Evolutionary conservation across 2,888 invertebrate species (phyloP), one percentile per base, ranked within the genome.

Genomic region (Hemistola chrysoprasaria): DNA sequence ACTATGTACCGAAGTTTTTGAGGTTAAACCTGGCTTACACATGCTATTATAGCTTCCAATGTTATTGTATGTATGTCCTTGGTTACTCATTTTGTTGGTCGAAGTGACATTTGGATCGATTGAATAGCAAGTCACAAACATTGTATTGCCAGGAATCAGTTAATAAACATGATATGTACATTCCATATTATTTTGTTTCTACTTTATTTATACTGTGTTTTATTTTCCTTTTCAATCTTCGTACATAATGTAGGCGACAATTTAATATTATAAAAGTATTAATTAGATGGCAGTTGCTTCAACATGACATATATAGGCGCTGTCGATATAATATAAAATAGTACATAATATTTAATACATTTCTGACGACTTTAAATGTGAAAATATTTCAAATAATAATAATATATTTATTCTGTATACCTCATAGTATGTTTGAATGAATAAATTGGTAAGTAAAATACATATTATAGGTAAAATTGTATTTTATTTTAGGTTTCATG

Each of bases 161-260:
- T 85, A 91, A 91, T 86, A 90, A 91, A 91, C 91, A 92, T 91
- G 91, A 93, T 93, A 93, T 93, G 93, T 93, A 93, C 93, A 93
- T 93, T 93, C 93, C 93, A 93, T 92, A 91, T 91, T 92, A 91
- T 90, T 92, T 92, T 90, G 90, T 91, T 91, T 91, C 89, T 87
- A 86, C 84, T 90, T 87, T 68, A 78, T 77, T 53, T 78, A 72
- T 80, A 73, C 70, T 77, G 78, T 75, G 82, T 87, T 86, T 87
- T 87, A 86, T 85, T 86, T 88, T 84, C 83, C 83, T 87, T 63
- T 66, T 69, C 70, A 59, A 64, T 70, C 66, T 75, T 69, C 63
- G 57, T 57, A 53, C 40, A 36, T 40, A 45, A 56, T 40, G 44
- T 48, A 69, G 75, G 75, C 66, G 63, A 69, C 68, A 61, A 74